Evolutionary conservation across 1,140 invertebrate genomes (phyloP).

Genomic region (Adelges cooleyi): DNA sequence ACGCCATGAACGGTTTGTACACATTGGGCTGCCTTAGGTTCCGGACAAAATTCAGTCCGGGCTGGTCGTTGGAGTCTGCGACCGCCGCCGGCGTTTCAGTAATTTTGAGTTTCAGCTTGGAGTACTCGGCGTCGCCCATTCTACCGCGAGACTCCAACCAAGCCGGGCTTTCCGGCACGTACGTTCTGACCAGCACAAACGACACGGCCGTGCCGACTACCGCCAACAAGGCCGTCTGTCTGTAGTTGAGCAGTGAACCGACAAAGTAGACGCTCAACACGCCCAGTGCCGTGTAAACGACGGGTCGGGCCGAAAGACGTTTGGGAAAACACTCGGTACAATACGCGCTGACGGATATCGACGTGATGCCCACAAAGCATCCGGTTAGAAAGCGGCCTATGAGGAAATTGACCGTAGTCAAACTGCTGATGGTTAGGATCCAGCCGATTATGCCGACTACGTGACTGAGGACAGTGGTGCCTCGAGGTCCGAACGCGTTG

Average conservation of each 20-base stretch:
- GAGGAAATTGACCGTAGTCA: conserved; percentile 38
- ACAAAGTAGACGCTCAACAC: conserved; percentile 31
- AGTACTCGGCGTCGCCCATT: conserved; percentile 34
- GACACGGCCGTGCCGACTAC: conserved; percentile 37
- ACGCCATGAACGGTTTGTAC: conserved; percentile 43
- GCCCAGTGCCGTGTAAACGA: conserved; percentile 38
- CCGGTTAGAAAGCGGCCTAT: conserved; percentile 41
- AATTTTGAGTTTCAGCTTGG: conserved; percentile 30
- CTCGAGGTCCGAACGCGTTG: conserved; percentile 51
- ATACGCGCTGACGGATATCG: conserved; percentile 35
- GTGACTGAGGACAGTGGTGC: conserved; percentile 43
- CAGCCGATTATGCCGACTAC: conserved; percentile 46
- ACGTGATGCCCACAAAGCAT: conserved; percentile 35
- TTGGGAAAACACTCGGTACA: conserved; percentile 39
- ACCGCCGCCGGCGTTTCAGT: neutral
- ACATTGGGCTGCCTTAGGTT: conserved; percentile 31
- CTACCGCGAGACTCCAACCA: conserved; percentile 38
- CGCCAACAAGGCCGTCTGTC: conserved; percentile 40
- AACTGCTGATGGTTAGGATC: conserved; percentile 38
- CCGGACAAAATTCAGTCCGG: neutral
- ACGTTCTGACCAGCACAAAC: conserved; percentile 34
- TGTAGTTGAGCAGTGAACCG: conserved; percentile 41
- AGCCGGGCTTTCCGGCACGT: conserved; percentile 47
- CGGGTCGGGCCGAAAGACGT: conserved; percentile 25
- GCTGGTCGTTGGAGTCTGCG: neutral